Percentiles rank a stretch among this genome's conserved stretches.
phyloP scores from a whole-genome alignment of 2,888 invertebrate species.

The Machimus rusticus region DNA sequence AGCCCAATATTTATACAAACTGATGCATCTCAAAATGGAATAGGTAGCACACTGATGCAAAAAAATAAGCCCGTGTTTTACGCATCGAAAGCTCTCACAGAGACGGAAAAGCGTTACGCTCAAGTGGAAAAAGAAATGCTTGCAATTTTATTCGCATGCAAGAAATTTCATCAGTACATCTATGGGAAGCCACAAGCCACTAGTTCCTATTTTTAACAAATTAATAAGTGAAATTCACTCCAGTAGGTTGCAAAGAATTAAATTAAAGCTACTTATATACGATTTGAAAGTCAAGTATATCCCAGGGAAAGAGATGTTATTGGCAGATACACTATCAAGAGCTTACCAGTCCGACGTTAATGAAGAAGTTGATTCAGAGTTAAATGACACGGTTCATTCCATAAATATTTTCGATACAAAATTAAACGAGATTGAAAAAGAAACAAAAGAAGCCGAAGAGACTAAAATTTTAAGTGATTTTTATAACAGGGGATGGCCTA shows the following conservation, averaged over 20 bases:
- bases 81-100: background rate
- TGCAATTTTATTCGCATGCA: background rate
- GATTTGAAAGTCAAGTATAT: background rate
- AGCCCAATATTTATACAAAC: background rate
- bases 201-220: background rate
- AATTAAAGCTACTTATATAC: background rate
- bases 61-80: background rate
- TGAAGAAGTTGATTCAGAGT: background rate
- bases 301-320: too few relatives aligned
- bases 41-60: background rate
- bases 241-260: conserved; percentile 27
- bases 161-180: background rate
- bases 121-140: background rate
- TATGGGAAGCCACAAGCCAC: background rate
- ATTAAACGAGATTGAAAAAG: conserved; percentile 12
- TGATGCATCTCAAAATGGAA: background rate
- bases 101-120: background rate
- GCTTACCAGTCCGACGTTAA: background rate
- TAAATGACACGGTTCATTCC: background rate
- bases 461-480: background rate
- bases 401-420: background rate
- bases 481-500: conserved; percentile 42
- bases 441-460: background rate
- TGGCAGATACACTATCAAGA: background rate
- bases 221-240: conserved; percentile 4